Conservation (phyloP, 2,113 vertebrate genomes). For the Plotosus lineatus region DNA sequence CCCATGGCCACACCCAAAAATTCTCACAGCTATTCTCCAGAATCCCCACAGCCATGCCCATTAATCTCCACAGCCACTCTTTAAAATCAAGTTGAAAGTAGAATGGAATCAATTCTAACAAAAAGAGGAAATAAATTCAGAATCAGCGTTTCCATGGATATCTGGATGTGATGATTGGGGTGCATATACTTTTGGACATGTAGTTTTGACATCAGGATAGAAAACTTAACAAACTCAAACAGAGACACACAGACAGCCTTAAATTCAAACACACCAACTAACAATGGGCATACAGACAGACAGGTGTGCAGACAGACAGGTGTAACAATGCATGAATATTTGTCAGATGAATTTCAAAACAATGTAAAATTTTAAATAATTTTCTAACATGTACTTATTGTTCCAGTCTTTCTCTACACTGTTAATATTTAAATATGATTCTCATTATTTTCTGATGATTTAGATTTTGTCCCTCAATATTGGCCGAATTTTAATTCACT, state of each 20-base stretch:
- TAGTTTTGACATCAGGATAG: neutral
- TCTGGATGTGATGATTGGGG: neutral
- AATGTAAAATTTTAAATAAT: neutral
- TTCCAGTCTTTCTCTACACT: conserved; percentile 58
- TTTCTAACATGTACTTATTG: neutral
- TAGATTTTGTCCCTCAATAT: conserved; percentile 29
- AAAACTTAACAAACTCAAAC: too few species aligned
- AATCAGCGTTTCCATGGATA: neutral
- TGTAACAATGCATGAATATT: neutral
- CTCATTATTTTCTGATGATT: conserved; percentile 17
- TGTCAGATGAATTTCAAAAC: neutral
- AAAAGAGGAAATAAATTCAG: neutral
- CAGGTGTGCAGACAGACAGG: neutral
- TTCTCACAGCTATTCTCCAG: too few species aligned
- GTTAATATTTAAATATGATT: conserved; percentile 38
- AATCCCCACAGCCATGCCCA: neutral
- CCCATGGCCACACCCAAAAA: too few species aligned
- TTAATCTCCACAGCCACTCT: neutral
- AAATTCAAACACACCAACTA: neutral
- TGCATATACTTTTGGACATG: neutral
- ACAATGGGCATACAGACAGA: neutral
- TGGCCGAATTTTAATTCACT: conserved; percentile 17
- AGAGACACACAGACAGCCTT: neutral
- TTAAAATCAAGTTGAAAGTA: neutral
- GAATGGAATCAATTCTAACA: neutral